These are phyloP conservation scores for Amphiduros pacificus DNA, from an alignment of 2,888 invertebrate species.

Conservation along the genomic window DNA sequence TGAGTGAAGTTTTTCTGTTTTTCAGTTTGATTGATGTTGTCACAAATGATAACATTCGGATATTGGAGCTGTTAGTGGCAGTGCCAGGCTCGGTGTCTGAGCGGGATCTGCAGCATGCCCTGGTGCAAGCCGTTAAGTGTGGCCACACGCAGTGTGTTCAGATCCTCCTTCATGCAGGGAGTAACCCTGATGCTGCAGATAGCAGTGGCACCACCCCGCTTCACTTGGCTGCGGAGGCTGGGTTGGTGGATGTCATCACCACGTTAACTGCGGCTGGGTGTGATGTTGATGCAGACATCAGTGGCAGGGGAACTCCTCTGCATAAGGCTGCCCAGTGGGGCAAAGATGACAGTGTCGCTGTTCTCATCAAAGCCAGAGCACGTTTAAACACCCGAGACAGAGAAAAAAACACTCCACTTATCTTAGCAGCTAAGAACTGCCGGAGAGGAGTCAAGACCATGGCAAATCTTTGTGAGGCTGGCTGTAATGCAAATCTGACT, in stretches of 20 bases:
- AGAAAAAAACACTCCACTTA: slow-evolving; percentile 43
- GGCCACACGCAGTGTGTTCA: slow-evolving; percentile 35
- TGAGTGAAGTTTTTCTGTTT: too few species aligned
- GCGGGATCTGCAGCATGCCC: slow-evolving; percentile 34
- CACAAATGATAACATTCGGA: slow-evolving; percentile 18
- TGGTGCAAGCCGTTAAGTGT: slow-evolving; percentile 35
- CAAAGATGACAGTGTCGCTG: slow-evolving; percentile 31
- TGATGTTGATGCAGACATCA: slow-evolving; percentile 30
- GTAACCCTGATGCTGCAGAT: slow-evolving; percentile 31
- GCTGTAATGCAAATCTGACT: slow-evolving; percentile 33
- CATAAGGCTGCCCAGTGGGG: slow-evolving; percentile 16
- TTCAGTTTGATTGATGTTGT: too few species aligned
- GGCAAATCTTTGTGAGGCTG: slow-evolving; percentile 5
- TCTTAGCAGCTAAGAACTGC: slow-evolving; percentile 36
- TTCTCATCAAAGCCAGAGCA: slow-evolving; percentile 38
- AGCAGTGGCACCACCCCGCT: slow-evolving; percentile 25
- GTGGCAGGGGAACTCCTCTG: slow-evolving; percentile 24
- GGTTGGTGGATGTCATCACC: slow-evolving; percentile 16
- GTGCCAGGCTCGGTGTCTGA: slow-evolving; percentile 35
- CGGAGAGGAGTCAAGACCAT: slow-evolving; percentile 5
- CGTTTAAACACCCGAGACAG: slow-evolving; percentile 36
- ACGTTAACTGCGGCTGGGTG: slow-evolving; percentile 29
- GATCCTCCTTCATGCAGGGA: slow-evolving; percentile 34
- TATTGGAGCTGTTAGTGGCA: slow-evolving; percentile 36
- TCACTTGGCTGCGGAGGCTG: slow-evolving; percentile 11